Conservation (phyloP, 2,797 vertebrate genomes). For the Pempheris klunzingeri region DNA sequence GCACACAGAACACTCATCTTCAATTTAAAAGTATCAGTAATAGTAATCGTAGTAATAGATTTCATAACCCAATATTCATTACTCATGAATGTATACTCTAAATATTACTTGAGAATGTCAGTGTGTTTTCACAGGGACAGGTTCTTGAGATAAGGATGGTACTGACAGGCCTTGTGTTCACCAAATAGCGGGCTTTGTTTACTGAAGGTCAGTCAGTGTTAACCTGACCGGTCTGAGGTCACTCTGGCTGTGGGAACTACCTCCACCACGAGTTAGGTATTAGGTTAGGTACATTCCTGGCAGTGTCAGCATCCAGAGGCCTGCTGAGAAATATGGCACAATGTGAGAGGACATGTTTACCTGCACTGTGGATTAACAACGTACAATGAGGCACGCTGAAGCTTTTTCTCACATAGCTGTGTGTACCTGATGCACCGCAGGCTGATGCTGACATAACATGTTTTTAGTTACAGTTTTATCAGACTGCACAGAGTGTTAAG, state of each 20-base stretch:
- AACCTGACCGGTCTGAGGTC: slow-evolving; percentile 58
- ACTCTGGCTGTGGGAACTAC: slow-evolving; percentile 54
- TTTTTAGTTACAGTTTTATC: background rate
- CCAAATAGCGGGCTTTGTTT: slow-evolving; percentile 63
- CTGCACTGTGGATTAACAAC: background rate
- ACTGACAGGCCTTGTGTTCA: slow-evolving; percentile 41
- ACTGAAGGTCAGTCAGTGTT: slow-evolving; percentile 58
- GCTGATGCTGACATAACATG: slow-evolving; percentile 8
- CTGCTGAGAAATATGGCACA: slow-evolving; percentile 19
- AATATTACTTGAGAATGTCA: background rate
- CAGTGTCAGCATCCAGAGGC: slow-evolving; percentile 2
- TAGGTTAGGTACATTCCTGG: slow-evolving; percentile 54
- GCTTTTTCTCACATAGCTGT: background rate
- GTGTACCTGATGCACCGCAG: slow-evolving; percentile 10
- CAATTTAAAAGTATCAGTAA: background rate
- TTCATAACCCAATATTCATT: background rate
- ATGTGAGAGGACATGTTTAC: background rate
- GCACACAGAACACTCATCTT: background rate
- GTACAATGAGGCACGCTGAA: background rate
- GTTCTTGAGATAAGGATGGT: slow-evolving; percentile 61
- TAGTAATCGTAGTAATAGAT: too few species aligned
- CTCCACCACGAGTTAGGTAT: slow-evolving; percentile 35
- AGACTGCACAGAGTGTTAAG: background rate
- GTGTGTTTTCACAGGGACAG: slow-evolving; percentile 15
- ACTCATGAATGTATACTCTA: background rate